A percentile compares a stretch with the other conserved stretches of the same genome.
These are phyloP conservation scores for Xiphophorus maculatus DNA, from an alignment of 2,113 vertebrate species.

Conservation along the genomic window DNA sequence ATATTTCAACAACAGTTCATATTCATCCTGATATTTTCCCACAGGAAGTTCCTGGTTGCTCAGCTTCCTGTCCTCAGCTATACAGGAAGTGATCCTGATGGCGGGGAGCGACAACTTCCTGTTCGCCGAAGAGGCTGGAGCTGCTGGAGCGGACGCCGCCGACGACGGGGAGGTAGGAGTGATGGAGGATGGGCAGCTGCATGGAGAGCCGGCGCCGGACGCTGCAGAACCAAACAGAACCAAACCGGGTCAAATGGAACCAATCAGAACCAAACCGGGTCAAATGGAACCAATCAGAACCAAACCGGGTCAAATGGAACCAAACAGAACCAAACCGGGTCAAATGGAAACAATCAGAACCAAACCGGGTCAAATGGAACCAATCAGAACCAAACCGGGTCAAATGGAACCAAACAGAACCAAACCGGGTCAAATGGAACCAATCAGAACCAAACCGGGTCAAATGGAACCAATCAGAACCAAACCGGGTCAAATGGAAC, in stretches of 20 bases:
- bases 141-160: conserved; percentile 63
- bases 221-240: conserved; percentile 22
- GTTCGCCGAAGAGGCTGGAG: conserved; percentile 43
- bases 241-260: too few relatives aligned
- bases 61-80: neutral
- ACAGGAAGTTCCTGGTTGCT: neutral
- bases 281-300: too few relatives aligned
- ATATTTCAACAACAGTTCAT: too few relatives aligned
- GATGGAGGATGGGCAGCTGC: conserved; percentile 73
- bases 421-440: neutral
- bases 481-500: neutral
- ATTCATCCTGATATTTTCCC: too few relatives aligned
- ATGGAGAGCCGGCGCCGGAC: conserved; percentile 54
- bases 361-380: too few relatives aligned
- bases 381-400: too few relatives aligned
- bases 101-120: neutral
- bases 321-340: too few relatives aligned
- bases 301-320: too few relatives aligned
- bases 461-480: neutral
- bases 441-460: neutral
- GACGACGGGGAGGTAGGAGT: conserved; percentile 58
- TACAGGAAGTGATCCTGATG: neutral
- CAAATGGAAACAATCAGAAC: too few relatives aligned
- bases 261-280: too few relatives aligned
- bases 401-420: too few relatives aligned